phyloP scores from a whole-genome alignment of 2,113 vertebrate species.

The Glaucomys volans region DNA sequence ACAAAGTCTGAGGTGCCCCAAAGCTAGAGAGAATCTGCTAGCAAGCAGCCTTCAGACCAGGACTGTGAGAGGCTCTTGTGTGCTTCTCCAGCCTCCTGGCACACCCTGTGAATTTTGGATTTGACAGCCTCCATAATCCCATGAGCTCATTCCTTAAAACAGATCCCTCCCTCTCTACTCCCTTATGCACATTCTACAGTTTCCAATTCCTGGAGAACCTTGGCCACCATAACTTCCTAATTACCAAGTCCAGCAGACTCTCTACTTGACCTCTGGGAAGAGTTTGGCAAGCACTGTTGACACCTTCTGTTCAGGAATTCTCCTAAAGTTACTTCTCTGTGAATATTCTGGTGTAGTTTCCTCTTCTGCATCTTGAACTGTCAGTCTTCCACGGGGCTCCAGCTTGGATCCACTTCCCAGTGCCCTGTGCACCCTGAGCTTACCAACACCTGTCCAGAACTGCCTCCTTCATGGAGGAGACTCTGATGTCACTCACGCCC shows the following conservation, averaged over 20 bases:
- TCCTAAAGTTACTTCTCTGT: not conserved
- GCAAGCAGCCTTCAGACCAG: not conserved
- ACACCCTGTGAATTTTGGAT: not conserved
- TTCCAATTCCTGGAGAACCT: not conserved
- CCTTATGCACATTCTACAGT: too few species aligned
- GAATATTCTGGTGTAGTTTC: too few species aligned
- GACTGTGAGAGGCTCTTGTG: too few species aligned
- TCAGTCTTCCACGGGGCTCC: too few species aligned
- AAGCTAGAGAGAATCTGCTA: not conserved
- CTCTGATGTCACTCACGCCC: too few species aligned
- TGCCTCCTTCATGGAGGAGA: too few species aligned
- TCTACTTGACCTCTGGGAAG: too few species aligned
- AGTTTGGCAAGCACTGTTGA: too few species aligned
- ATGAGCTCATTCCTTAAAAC: not conserved
- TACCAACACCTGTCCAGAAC: too few species aligned
- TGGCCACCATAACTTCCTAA: not conserved
- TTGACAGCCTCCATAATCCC: not conserved
- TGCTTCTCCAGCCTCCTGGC: not conserved
- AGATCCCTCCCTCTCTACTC: not conserved
- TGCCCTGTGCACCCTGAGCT: too few species aligned
- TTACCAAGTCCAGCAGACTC: not conserved
- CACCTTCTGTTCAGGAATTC: not conserved
- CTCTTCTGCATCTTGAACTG: too few species aligned
- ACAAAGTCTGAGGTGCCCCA: not conserved
- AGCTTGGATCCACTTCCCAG: not conserved